phyloP scores from a whole-genome alignment of 2,888 invertebrate genomes.

The Pristionchus entomophagus region DNA sequence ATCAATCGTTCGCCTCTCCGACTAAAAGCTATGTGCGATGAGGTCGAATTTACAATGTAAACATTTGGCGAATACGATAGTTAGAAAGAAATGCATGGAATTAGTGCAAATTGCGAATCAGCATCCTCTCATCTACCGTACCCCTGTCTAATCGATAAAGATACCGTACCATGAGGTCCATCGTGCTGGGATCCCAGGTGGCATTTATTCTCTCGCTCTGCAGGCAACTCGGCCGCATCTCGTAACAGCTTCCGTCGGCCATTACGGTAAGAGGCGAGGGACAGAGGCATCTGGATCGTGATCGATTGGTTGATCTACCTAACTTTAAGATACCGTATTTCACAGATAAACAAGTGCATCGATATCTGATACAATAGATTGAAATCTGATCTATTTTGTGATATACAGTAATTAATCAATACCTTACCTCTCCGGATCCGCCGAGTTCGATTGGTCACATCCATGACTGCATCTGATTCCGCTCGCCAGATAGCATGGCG shows the following conservation, averaged over 20 bases:
- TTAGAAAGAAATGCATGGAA: too few relatives aligned
- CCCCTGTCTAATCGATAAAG: not conserved
- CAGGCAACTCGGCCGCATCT: constrained; percentile 36
- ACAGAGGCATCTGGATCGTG: constrained; percentile 46
- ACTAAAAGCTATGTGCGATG: too few relatives aligned
- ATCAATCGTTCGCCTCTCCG: too few relatives aligned
- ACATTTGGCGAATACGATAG: too few relatives aligned
- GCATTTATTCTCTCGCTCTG: not conserved
- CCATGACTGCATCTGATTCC: constrained; percentile 43
- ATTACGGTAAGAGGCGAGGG: not conserved
- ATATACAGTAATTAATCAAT: not conserved
- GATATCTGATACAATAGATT: too few relatives aligned
- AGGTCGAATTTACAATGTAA: too few relatives aligned
- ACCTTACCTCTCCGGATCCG: constrained; percentile 5
- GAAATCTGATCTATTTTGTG: too few relatives aligned
- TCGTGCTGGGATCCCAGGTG: constrained; percentile 44
- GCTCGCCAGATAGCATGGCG: constrained; percentile 37
- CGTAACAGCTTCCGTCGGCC: constrained; percentile 35
- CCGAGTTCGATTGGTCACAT: not conserved
- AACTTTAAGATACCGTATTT: not conserved
- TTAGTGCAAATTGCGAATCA: too few relatives aligned
- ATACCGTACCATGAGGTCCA: constrained; percentile 34
- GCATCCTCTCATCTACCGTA: not conserved
- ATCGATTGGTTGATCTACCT: not conserved
- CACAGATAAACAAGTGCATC: too few relatives aligned